These are phyloP conservation scores for Crotalus horridus DNA, from an alignment of 2,113 vertebrate genomes.

Conservation along the genomic window DNA sequence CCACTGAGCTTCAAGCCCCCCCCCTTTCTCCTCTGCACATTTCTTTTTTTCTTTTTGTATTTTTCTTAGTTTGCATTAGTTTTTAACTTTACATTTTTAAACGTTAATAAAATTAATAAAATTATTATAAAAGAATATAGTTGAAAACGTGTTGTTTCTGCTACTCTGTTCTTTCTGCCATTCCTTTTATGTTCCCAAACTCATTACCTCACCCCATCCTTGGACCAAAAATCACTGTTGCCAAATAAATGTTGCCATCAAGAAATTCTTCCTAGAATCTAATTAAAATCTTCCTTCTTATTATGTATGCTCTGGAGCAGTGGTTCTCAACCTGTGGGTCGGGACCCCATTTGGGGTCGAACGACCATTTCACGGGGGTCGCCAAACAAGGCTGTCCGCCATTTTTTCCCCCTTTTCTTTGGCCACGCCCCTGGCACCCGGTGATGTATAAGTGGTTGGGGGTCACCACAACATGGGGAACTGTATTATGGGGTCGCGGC, in stretches of 20 bases:
- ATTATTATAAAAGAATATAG: neutral
- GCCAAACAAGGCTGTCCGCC: too few relatives aligned
- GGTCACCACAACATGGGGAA: too few relatives aligned
- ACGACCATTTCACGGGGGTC: too few relatives aligned
- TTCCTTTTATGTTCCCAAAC: neutral
- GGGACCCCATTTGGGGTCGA: too few relatives aligned
- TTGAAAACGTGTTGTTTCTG: neutral
- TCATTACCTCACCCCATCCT: neutral
- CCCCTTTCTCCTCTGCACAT: neutral
- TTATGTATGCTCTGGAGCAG: neutral
- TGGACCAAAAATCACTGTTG: neutral
- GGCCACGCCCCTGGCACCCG: too few relatives aligned
- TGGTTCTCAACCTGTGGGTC: too few relatives aligned
- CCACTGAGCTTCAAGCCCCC: neutral
- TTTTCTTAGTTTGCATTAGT: neutral
- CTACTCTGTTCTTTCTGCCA: neutral
- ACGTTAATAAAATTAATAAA: neutral
- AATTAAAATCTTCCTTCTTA: neutral
- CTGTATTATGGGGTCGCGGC: too few relatives aligned
- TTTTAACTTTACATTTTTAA: neutral
- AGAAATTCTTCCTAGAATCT: neutral
- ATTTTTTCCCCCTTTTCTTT: too few relatives aligned
- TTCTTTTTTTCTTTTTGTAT: neutral
- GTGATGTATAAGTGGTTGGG: too few relatives aligned
- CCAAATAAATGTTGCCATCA: neutral